Conservation (phyloP, 2,113 vertebrate genomes). For the Hippocampus abdominalis region DNA sequence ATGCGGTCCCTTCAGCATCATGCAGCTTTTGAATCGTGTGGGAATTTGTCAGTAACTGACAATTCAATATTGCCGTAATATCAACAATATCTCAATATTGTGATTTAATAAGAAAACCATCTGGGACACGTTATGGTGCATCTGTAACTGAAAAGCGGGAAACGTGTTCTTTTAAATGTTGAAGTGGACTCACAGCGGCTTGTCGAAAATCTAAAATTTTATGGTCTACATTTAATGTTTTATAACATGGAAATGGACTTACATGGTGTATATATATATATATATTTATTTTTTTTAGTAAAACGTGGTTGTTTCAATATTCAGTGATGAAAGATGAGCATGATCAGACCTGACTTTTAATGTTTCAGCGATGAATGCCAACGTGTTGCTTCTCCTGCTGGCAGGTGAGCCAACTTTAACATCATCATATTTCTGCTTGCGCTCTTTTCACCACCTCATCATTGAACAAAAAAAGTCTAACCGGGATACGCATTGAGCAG, state of each 20-base stretch:
- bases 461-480: background rate
- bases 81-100: background rate
- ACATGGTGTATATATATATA: too few relatives aligned
- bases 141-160: background rate
- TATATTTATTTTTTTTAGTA: too few relatives aligned
- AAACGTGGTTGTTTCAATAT: background rate
- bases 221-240: background rate
- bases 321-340: background rate
- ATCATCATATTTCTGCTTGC: background rate
- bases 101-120: background rate
- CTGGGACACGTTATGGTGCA: background rate
- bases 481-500: background rate
- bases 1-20: background rate
- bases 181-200: too few relatives aligned
- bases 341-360: too few relatives aligned
- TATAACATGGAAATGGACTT: background rate
- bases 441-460: background rate
- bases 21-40: background rate
- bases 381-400: background rate
- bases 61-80: background rate
- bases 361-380: slow-evolving; percentile 5
- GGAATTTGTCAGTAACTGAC: background rate
- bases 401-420: background rate
- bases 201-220: too few relatives aligned
- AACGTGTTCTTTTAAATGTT: background rate